These are phyloP conservation scores for Anas bernieri DNA, from an alignment of 2,797 vertebrate genomes.

Conservation along the genomic window DNA sequence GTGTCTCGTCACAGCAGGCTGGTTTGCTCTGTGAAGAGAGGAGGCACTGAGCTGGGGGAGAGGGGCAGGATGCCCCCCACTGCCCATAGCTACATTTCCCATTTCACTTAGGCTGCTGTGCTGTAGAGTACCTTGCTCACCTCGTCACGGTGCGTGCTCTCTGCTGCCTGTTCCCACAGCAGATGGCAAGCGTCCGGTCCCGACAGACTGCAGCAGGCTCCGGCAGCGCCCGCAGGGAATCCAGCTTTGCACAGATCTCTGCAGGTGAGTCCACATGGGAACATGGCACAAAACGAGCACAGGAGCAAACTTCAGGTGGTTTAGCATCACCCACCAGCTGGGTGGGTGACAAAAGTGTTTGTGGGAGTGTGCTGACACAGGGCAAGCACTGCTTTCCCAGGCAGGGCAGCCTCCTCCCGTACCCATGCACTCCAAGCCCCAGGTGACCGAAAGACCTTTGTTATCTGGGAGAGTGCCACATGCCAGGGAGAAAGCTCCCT, in stretches of 20 bases:
- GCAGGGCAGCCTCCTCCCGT: neutral
- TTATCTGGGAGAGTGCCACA: neutral
- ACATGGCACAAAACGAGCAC: neutral
- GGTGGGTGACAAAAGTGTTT: neutral
- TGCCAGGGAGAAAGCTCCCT: neutral
- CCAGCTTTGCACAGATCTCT: neutral
- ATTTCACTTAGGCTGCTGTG: neutral
- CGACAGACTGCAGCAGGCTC: neutral
- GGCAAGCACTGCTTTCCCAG: neutral
- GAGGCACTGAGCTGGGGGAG: accelerated
- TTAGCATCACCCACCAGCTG: neutral
- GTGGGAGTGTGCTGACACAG: accelerated
- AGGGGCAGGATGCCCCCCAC: accelerated
- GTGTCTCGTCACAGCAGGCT: accelerated
- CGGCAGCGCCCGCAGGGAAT: neutral
- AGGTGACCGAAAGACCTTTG: neutral
- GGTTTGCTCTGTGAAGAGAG: neutral
- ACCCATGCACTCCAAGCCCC: neutral
- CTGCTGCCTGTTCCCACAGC: neutral
- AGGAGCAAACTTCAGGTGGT: neutral
- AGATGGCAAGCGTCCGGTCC: constrained; percentile 36
- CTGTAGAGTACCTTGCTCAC: neutral
- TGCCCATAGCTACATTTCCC: neutral
- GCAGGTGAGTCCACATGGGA: neutral
- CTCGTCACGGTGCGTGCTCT: neutral